These are phyloP conservation scores for Tricholauxania praeusta DNA, from an alignment of 2,888 invertebrate genomes.

Conservation along the genomic window DNA sequence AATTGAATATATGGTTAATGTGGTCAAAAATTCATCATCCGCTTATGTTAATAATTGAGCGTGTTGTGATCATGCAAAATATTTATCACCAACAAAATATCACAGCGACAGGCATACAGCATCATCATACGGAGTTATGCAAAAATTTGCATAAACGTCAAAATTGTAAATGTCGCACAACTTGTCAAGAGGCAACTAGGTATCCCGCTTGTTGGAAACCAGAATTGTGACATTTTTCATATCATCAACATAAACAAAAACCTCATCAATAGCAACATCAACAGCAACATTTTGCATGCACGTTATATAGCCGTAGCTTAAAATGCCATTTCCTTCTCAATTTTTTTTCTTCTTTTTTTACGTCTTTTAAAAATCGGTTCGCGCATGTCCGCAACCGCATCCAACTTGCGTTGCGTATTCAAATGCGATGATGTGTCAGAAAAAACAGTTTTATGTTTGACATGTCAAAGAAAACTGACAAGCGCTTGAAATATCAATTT, in stretches of 20 bases:
- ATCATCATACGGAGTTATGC: not conserved
- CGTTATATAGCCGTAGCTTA: no score
- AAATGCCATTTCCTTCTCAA: no score
- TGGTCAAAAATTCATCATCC: conserved; percentile 2
- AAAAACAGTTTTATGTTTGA: conserved; percentile 24
- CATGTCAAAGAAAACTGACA: conserved; percentile 35
- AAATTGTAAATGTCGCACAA: conserved; percentile 1
- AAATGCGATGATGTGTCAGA: conserved; percentile 32
- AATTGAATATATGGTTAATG: not conserved
- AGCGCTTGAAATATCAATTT: conserved; percentile 29
- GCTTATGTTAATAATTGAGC: conserved; percentile 4
- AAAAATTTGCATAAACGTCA: conserved; percentile 9
- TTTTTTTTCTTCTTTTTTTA: not conserved
- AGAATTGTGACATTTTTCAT: conserved; percentile 16
- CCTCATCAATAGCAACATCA: conserved; percentile 8
- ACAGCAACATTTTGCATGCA: not conserved
- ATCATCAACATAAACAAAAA: not conserved
- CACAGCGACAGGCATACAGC: not conserved
- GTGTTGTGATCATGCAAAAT: conserved; percentile 4
- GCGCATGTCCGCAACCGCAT: not conserved
- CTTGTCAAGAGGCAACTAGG: not conserved
- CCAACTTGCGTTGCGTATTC: conserved; percentile 25
- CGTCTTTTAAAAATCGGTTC: not conserved
- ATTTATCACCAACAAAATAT: conserved; percentile 4
- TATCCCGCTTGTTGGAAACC: not conserved